Evolutionary conservation across 1,140 invertebrate genomes (phyloP), one percentile per base, ranked within the genome.

Genomic region (Drepana arcuata): DNA sequence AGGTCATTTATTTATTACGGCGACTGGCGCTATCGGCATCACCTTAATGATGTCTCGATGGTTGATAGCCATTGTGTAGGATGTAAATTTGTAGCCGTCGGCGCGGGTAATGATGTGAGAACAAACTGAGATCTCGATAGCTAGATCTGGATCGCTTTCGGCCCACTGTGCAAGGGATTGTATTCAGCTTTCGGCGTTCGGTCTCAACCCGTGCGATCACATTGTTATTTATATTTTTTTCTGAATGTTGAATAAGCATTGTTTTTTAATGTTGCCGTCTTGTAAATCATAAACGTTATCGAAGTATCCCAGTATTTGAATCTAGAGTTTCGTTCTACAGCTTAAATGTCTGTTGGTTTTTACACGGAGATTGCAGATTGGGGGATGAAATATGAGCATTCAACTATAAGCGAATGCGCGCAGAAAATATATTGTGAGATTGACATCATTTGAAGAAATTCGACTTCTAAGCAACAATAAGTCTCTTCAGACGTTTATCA

Each of bases 101-200:
- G 78, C 78, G 78, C 72, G 78, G 78, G 74, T 82, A 82, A 82
- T 82, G 78, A 82, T 82, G 78, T 82, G 78, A 82, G 78, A 82
- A 82, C 78, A 82, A 77, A 75, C 77, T 73, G 66, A 75, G 74
- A 79, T 77, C 66, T 68, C 63, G 77, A 81, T 81, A 78, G 77
- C 72, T 67, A 52, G 70, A 74, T 74, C 70, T 59, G 68, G 71
- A 74, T 77, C 73, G 64, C 64, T 61, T 48, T 54, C 47, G 52
- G 58, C 49, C 53, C 57, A 61, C 57, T 61, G 57, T 55, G 35
- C 50, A 43, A 35, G 42, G 57, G 49, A 59, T 59, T 59, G 60
- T 57, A 54, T 59, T 63, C 60, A 51, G 44, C 51, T 55, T 56
- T 53, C 49, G 55, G 49, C 48, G 43, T 34, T 45, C 27, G 48